Evolutionary conservation across 2,113 vertebrate genomes (phyloP).

Genomic region (Ciconia maguari): DNA sequence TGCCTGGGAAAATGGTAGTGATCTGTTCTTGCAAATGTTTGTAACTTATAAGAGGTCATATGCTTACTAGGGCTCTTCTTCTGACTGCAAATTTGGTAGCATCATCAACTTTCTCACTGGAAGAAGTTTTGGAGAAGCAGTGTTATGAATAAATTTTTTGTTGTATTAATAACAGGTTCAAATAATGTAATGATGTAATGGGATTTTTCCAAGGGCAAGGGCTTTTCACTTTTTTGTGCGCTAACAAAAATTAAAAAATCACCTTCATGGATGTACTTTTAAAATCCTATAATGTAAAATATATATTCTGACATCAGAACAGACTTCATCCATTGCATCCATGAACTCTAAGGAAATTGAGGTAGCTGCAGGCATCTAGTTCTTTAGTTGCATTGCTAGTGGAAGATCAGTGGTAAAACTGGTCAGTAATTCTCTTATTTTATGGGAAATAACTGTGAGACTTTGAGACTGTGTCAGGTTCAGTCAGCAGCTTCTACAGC

Average conservation of each 20-base stretch:
- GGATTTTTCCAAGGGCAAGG: neutral
- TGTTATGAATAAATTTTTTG: neutral
- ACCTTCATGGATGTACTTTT: neutral
- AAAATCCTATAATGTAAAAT: neutral
- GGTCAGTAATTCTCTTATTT: neutral
- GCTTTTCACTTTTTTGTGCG: neutral
- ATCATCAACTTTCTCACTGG: neutral
- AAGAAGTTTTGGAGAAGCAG: neutral
- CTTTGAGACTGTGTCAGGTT: neutral
- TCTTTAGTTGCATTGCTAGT: neutral
- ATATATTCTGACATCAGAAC: neutral
- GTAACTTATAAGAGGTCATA: neutral
- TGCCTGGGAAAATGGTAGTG: neutral
- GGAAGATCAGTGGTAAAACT: neutral
- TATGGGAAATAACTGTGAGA: neutral
- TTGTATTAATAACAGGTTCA: neutral
- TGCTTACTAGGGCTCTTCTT: neutral
- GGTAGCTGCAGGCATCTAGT: neutral
- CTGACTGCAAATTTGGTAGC: neutral
- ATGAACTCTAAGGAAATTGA: neutral
- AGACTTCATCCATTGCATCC: neutral
- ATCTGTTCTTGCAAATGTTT: neutral
- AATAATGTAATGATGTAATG: rapidly evolving
- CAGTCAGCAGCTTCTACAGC: neutral
- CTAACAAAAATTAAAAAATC: neutral